Evolutionary conservation across 2,888 invertebrate genomes (phyloP).

Genomic region (Leucoptera coffeella): DNA sequence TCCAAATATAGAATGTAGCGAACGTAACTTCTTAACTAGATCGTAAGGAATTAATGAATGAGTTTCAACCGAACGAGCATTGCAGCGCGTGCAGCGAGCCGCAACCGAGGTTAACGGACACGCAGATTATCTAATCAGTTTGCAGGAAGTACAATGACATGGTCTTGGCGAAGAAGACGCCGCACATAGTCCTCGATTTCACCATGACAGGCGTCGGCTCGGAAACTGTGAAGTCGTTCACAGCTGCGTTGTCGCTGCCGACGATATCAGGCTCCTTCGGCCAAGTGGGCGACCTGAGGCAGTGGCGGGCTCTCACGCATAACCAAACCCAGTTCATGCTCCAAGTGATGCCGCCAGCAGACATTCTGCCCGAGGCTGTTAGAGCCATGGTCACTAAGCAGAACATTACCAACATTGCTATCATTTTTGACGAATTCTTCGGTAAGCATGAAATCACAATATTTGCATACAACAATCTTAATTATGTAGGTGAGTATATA

Average conservation of each 20-base stretch:
- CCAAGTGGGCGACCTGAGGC: slow-evolving; percentile 73
- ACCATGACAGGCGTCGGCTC: slow-evolving; percentile 76
- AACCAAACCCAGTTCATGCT: slow-evolving; percentile 70
- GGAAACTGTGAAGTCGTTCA: slow-evolving; percentile 80
- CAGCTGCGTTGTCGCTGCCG: slow-evolving; percentile 71
- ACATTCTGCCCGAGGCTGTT: slow-evolving; percentile 77
- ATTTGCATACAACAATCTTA: slow-evolving; percentile 6
- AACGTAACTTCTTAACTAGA: too few species aligned
- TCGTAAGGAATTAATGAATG: too few species aligned
- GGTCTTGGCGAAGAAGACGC: slow-evolving; percentile 57
- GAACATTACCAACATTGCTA: slow-evolving; percentile 87
- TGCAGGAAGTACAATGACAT: slow-evolving; percentile 67
- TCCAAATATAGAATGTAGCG: too few species aligned
- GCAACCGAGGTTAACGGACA: too few species aligned
- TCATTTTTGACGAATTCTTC: slow-evolving; percentile 83
- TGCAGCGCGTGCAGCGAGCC: too few species aligned
- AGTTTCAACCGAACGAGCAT: too few species aligned
- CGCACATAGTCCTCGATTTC: slow-evolving; percentile 76
- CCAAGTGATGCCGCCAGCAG: slow-evolving; percentile 81
- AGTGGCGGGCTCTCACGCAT: slow-evolving; percentile 70
- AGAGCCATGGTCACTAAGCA: slow-evolving; percentile 73
- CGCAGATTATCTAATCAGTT: too few species aligned
- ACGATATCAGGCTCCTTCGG: slow-evolving; percentile 84
- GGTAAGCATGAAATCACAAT: slow-evolving; percentile 47
- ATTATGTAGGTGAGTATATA: slow-evolving; percentile 1